Conservation (phyloP, 2,113 vertebrate species). For the Engraulis encrasicolus region DNA sequence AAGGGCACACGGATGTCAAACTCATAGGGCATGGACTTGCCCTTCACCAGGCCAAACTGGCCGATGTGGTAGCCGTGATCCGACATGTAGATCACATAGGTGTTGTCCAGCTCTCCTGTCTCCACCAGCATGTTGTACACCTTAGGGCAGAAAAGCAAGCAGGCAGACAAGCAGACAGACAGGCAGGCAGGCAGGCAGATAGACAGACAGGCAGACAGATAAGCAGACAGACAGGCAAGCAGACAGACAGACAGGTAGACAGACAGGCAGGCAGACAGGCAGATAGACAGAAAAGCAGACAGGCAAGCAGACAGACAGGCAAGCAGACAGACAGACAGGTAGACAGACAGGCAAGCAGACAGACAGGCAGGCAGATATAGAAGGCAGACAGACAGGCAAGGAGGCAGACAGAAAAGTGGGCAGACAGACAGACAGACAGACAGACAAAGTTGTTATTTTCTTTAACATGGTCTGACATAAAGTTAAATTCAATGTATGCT, state of each 20-base stretch:
- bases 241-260: background rate
- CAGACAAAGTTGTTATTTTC: background rate
- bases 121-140: conserved; percentile 89
- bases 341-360: conserved; percentile 21
- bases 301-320: conserved; percentile 20
- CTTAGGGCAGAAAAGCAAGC: no score
- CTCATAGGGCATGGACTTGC: conserved; percentile 98
- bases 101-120: conserved; percentile 93
- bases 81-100: conserved; percentile 93
- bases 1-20: conserved; percentile 97
- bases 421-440: background rate
- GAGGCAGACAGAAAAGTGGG: background rate
- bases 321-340: no score
- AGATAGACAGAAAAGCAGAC: no score
- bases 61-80: conserved; percentile 98
- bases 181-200: no score
- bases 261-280: background rate
- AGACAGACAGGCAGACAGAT: background rate
- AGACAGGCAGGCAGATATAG: background rate
- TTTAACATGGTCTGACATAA: background rate
- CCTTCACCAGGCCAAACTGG: conserved; percentile 96
- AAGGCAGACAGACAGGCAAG: conserved; percentile 21
- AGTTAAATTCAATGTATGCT: background rate
- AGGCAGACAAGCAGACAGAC: conserved; percentile 28
- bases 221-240: no score